These are phyloP conservation scores for Hesperophylax magnus DNA, from an alignment of 1,140 invertebrate species.

Conservation along the genomic window DNA sequence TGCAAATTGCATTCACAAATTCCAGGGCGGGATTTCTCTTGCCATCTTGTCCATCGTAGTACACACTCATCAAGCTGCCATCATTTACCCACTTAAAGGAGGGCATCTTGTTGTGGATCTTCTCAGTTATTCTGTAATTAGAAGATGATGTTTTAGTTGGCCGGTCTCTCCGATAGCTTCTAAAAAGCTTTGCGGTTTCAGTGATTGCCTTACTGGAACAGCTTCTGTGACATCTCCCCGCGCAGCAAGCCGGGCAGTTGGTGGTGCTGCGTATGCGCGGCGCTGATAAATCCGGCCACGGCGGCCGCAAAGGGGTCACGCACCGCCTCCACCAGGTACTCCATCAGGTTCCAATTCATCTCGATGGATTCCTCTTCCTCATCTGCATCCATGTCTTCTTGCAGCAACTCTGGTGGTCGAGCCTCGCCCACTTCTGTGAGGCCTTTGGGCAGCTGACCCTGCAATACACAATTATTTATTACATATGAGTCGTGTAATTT, in stretches of 20 bases:
- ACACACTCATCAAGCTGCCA: conserved; percentile 45
- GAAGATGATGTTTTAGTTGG: too few species aligned
- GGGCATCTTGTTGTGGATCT: conserved; percentile 69
- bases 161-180: too few species aligned
- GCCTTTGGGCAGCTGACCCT: conserved; percentile 73
- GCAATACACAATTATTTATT: conserved; percentile 47
- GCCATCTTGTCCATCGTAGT: conserved; percentile 58
- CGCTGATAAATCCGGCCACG: conserved; percentile 85
- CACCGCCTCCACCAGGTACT: conserved; percentile 85
- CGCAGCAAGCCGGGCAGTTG: conserved; percentile 60
- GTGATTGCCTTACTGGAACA: conserved; percentile 79
- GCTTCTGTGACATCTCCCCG: conserved; percentile 85
- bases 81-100: conserved; percentile 45
- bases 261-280: conserved; percentile 72
- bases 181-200: too few species aligned
- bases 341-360: conserved; percentile 93
- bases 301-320: conserved; percentile 79
- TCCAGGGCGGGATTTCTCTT: conserved; percentile 87
- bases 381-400: conserved; percentile 62
- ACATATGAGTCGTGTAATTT: too few species aligned
- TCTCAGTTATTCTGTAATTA: conserved; percentile 80
- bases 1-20: conserved; percentile 91
- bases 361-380: conserved; percentile 77
- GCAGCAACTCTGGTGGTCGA: conserved; percentile 59
- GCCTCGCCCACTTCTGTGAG: conserved; percentile 68